Conservation (phyloP, 2,113 vertebrate genomes). For the Aptenodytes patagonicus region DNA sequence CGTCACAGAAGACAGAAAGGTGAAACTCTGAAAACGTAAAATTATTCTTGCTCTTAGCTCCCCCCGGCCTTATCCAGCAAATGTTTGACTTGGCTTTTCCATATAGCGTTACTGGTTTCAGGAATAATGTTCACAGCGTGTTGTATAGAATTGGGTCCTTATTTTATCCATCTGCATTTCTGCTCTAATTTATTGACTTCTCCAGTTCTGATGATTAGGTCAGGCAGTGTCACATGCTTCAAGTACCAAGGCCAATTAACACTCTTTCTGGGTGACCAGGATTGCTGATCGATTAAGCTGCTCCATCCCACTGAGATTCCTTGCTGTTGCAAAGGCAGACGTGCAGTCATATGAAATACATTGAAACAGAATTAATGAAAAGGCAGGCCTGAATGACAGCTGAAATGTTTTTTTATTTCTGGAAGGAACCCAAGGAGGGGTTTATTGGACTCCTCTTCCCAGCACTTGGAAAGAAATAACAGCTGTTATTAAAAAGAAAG, state of each 20-base stretch:
- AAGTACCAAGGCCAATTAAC: conserved; percentile 67
- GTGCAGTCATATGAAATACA: not conserved
- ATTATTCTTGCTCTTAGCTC: conserved; percentile 5
- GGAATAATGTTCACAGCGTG: not conserved
- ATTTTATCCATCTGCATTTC: conserved; percentile 45
- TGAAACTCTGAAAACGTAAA: not conserved
- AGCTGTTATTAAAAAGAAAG: conserved; percentile 45
- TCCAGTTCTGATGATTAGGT: conserved; percentile 62
- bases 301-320: conserved; percentile 52
- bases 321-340: conserved; percentile 47
- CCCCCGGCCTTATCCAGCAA: not conserved
- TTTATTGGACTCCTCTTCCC: conserved; percentile 25
- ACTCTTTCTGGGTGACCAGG: conserved; percentile 54
- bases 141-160: not conserved
- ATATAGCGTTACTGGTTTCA: not conserved
- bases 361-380: conserved; percentile 65
- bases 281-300: conserved; percentile 55
- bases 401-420: conserved; percentile 24
- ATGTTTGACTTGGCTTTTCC: conserved; percentile 6
- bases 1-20: not conserved
- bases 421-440: conserved; percentile 6
- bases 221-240: conserved; percentile 50
- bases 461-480: conserved; percentile 48
- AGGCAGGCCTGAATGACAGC: conserved; percentile 42
- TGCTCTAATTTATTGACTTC: conserved; percentile 54